A percentile compares a stretch with the other conserved stretches of the same genome.
Evolutionary conservation across 2,797 vertebrate species (phyloP).

Genomic region (Benthosema pterotum): DNA sequence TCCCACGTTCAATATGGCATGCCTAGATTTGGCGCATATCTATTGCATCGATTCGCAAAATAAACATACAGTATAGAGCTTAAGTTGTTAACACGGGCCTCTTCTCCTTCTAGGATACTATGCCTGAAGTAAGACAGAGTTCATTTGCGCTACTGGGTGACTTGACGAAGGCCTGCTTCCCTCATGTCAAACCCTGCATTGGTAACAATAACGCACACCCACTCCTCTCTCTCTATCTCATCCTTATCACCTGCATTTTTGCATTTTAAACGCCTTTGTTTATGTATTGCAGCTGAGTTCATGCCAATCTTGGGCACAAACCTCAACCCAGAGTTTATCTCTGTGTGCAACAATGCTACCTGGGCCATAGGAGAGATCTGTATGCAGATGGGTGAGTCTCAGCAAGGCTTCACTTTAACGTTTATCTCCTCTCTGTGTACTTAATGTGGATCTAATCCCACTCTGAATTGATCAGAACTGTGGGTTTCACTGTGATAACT

Average conservation of each 20-base stretch:
- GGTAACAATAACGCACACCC: conserved; percentile 69
- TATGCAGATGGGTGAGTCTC: conserved; percentile 92
- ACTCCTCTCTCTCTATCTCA: neutral
- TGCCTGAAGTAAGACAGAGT: conserved; percentile 95
- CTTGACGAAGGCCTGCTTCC: conserved; percentile 93
- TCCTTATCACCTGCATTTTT: neutral
- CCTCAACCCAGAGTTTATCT: conserved; percentile 94
- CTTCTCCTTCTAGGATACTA: conserved; percentile 83
- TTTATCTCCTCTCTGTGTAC: too few relatives aligned
- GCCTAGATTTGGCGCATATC: too few relatives aligned
- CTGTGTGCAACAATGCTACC: conserved; percentile 94
- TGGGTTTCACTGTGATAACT: too few relatives aligned
- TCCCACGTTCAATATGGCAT: too few relatives aligned
- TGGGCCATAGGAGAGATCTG: conserved; percentile 98
- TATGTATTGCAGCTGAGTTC: conserved; percentile 84
- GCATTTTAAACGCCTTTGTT: too few relatives aligned
- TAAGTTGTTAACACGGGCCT: conserved; percentile 31
- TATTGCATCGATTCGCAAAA: too few relatives aligned
- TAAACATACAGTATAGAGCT: too few relatives aligned
- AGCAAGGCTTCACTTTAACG: neutral
- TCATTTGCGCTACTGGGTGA: conserved; percentile 92
- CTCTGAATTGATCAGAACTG: too few relatives aligned
- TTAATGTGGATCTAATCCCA: too few relatives aligned
- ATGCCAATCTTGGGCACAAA: conserved; percentile 96
- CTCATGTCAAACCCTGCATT: conserved; percentile 93